Evolutionary conservation across 2,113 vertebrate genomes (phyloP), one percentile per base, ranked within the genome.

Genomic region (Zosterops borbonicus): DNA sequence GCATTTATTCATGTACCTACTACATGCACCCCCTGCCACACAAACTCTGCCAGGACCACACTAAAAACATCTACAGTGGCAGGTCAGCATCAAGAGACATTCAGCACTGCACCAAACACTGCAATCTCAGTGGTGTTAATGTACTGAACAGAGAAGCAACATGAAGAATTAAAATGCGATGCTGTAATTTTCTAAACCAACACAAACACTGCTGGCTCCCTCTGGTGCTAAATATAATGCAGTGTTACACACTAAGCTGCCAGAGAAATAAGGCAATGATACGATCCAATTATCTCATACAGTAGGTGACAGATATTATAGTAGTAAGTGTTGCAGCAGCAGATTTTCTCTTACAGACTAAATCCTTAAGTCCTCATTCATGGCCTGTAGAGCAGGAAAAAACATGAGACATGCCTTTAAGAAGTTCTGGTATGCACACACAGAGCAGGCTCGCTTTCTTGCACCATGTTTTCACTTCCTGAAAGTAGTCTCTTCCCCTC

Each of bases 171-270:
- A 29, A 47, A 71, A 90, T 6, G 19, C 3, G 31, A 63, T 8
- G 20, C 21, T 1, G 11, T 41, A 21, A 82, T 92, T 68, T 93
- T 82, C 60, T 75, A 79, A 95, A 84, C 41, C 49, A 79, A 29
- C 18, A 81, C 77, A 80, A 93, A 94, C 64, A 83, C 67, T 62
- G 55, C 5, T 94, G 92, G 93, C 95, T 96, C 95, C 95, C 95
- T 95, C 96, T 96, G 88, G 92, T 91, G 96, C 83, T 94, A 95
- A 90, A 89, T 52, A 53, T 11, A 74, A 87, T 0, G 5, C 8
- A 87, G 37, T 80, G 80, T 74, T 77, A 53, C 74, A 78, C 23
- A 49, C 29, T 14, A 20, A 62, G 47, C 52, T 4, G 2, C 35
- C 47, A 74, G 53, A 91, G 33, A 56, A 85, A 69, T 21, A 87